These are phyloP conservation scores for Lydus trimaculatus DNA, from an alignment of 2,888 invertebrate genomes.

Conservation along the genomic window DNA sequence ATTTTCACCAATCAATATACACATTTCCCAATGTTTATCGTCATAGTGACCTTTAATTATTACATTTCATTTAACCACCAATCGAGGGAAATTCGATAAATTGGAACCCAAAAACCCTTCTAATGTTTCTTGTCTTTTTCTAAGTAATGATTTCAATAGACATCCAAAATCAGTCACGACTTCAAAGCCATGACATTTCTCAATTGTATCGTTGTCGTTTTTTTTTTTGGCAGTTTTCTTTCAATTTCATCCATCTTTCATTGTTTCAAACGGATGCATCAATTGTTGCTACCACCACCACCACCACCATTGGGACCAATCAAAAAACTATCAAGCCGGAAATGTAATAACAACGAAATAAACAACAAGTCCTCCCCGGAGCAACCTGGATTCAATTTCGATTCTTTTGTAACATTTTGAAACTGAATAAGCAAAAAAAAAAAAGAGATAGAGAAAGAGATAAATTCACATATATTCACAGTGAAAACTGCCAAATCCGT, in stretches of 20 bases:
- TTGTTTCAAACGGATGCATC: neutral
- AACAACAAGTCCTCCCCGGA: conserved; percentile 23
- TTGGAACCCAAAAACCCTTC: too few relatives aligned
- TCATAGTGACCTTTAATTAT: neutral
- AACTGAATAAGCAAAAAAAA: neutral
- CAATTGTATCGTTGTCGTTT: neutral
- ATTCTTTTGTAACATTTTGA: conserved; percentile 10
- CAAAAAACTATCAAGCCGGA: conserved; percentile 19
- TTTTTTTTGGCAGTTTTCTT: too few relatives aligned
- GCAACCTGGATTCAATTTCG: conserved; percentile 23
- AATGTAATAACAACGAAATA: conserved; percentile 28
- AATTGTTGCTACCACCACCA: neutral
- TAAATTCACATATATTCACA: neutral
- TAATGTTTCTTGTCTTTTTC: too few relatives aligned
- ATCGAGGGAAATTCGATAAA: too few relatives aligned
- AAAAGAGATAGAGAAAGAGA: neutral
- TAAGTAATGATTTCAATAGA: neutral
- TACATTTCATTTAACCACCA: neutral
- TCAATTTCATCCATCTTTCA: neutral
- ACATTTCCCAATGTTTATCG: neutral
- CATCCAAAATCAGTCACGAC: neutral
- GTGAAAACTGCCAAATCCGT: neutral
- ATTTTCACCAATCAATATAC: neutral
- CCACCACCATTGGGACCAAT: neutral
- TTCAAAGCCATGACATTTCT: neutral